phyloP scores from a whole-genome alignment of 2,888 invertebrate genomes.

The Vandiemenella viatica region DNA sequence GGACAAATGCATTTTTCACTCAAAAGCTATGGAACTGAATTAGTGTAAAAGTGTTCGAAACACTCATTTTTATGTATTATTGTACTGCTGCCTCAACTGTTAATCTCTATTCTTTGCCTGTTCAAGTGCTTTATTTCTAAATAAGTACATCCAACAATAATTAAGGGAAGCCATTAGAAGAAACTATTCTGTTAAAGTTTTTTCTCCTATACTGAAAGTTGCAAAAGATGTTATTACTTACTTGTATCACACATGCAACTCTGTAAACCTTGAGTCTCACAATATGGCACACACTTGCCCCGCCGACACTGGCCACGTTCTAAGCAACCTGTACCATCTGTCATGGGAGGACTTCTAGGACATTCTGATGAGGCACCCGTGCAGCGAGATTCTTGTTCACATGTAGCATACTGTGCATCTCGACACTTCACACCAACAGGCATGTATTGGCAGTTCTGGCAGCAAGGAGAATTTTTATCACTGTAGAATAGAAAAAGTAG shows the following conservation, averaged over 20 bases:
- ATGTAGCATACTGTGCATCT: slow-evolving; percentile 80
- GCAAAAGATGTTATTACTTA: slow-evolving; percentile 28
- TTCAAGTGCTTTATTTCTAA: no score
- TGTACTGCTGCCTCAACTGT: no score
- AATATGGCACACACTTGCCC: slow-evolving; percentile 89
- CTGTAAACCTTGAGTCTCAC: slow-evolving; percentile 81
- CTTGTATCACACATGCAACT: slow-evolving; percentile 95
- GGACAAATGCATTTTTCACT: no score
- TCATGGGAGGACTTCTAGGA: slow-evolving; percentile 73
- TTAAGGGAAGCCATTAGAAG: no score
- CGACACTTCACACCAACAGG: slow-evolving; percentile 69
- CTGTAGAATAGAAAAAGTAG: no score
- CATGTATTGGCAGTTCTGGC: slow-evolving; percentile 80
- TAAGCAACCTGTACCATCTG: slow-evolving; percentile 74
- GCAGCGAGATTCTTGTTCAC: slow-evolving; percentile 82
- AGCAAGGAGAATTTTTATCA: slow-evolving; percentile 92
- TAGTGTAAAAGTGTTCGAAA: no score
- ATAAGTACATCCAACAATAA: no score
- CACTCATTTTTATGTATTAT: no score
- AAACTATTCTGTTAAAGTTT: no score
- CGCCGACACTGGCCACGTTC: slow-evolving; percentile 79
- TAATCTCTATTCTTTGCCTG: no score
- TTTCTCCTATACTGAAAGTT: no score
- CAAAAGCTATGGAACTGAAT: no score
- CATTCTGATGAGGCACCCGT: slow-evolving; percentile 69